These are phyloP conservation scores for Apodemia mormo DNA, from an alignment of 2,888 invertebrate genomes.

Conservation along the genomic window DNA sequence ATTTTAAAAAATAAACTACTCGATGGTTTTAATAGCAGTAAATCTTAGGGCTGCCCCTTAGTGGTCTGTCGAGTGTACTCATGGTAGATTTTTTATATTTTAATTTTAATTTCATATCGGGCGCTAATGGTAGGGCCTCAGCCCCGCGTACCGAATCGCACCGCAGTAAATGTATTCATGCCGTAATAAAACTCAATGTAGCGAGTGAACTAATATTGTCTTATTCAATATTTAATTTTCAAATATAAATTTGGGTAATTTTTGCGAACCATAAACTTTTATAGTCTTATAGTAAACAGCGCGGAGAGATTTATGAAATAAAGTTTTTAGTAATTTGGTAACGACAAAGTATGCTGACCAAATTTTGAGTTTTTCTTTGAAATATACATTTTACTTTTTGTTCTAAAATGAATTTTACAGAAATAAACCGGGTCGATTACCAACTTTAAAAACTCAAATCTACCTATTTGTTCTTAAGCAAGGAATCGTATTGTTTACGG, in stretches of 20 bases:
- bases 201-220: conserved; percentile 81
- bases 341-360: background rate
- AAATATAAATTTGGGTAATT: conserved; percentile 67
- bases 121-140: conserved; percentile 75
- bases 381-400: too few relatives aligned
- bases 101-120: conserved; percentile 82
- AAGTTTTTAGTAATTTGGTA: background rate
- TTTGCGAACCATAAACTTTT: conserved; percentile 74
- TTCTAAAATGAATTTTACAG: too few relatives aligned
- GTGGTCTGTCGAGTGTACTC: conserved; percentile 78
- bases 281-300: conserved; percentile 33
- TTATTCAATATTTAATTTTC: conserved; percentile 79
- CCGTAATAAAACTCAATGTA: conserved; percentile 78
- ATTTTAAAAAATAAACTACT: conserved; percentile 41
- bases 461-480: too few relatives aligned
- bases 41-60: conserved; percentile 78
- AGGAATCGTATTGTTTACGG: too few relatives aligned
- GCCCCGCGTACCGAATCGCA: conserved; percentile 78
- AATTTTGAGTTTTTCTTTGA: too few relatives aligned
- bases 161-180: conserved; percentile 75
- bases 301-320: background rate
- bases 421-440: too few relatives aligned
- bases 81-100: conserved; percentile 77
- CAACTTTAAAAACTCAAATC: too few relatives aligned
- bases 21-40: conserved; percentile 52